Conservation (phyloP, 2,888 invertebrate genomes). For the Caenorhabditis afra region DNA sequence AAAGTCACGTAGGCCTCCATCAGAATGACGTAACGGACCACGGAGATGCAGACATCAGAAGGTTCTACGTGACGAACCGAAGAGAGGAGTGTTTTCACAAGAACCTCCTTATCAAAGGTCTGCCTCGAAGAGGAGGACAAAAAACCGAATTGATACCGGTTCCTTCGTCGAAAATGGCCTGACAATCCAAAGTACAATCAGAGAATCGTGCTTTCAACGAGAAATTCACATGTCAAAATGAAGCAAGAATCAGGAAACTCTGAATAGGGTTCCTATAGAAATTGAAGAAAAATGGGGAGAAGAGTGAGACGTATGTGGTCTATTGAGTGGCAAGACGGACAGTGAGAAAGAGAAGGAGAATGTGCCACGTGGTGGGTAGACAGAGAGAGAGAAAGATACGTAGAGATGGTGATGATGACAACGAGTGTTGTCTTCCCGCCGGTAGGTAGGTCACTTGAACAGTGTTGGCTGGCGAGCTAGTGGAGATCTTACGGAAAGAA, state of each 20-base stretch:
- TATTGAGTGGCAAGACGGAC: no score
- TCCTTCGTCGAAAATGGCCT: constrained; percentile 12
- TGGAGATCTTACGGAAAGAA: no score
- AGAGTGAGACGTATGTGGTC: no score
- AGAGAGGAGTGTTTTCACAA: background rate
- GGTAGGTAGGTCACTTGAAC: no score
- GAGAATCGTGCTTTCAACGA: background rate
- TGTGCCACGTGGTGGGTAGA: no score
- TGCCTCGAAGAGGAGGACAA: background rate
- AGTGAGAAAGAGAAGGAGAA: no score
- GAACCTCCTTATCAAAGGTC: background rate
- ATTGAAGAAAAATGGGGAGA: no score
- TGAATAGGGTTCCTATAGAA: background rate
- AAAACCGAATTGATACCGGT: background rate
- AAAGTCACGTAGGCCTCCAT: constrained; percentile 33
- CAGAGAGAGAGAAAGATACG: no score
- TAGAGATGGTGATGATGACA: no score
- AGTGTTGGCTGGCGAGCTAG: no score
- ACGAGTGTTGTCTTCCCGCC: no score
- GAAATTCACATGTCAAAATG: constrained; percentile 21
- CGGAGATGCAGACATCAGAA: background rate
- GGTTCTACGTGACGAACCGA: background rate
- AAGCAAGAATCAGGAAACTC: background rate
- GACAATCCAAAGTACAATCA: constrained; percentile 20
- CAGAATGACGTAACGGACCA: constrained; percentile 1